Conservation (phyloP, 2,113 vertebrate genomes). For the Pleuronectes platessa region DNA sequence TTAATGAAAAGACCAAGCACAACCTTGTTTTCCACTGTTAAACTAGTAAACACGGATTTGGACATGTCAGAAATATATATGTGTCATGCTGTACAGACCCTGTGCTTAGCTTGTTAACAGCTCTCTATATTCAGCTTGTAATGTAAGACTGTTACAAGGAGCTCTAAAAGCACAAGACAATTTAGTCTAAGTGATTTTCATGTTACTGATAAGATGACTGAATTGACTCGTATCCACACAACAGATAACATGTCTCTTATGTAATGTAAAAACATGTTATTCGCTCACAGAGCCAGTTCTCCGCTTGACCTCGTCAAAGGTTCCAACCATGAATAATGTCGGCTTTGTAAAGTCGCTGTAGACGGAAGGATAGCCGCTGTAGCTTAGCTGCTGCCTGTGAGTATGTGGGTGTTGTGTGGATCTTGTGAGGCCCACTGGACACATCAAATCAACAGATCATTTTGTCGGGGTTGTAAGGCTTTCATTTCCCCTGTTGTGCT, state of each 20-base stretch:
- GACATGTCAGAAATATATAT: neutral
- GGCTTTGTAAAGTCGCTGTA: constrained; percentile 2
- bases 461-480: constrained; percentile 53
- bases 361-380: neutral
- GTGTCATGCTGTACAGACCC: neutral
- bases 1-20: neutral
- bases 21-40: no score
- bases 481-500: constrained; percentile 69
- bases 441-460: constrained; percentile 58
- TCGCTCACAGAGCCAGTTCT: neutral
- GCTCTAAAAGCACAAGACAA: neutral
- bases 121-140: neutral
- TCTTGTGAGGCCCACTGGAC: constrained; percentile 52
- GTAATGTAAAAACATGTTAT: neutral
- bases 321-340: neutral
- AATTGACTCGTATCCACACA: neutral
- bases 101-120: neutral
- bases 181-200: no score
- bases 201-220: neutral
- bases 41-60: no score
- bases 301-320: neutral
- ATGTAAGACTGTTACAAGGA: neutral
- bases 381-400: constrained; percentile 21
- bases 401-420: constrained; percentile 37
- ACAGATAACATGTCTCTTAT: neutral